These are phyloP conservation scores for Girardia tigrina DNA, from an alignment of 2,888 invertebrate genomes.

Conservation along the genomic window DNA sequence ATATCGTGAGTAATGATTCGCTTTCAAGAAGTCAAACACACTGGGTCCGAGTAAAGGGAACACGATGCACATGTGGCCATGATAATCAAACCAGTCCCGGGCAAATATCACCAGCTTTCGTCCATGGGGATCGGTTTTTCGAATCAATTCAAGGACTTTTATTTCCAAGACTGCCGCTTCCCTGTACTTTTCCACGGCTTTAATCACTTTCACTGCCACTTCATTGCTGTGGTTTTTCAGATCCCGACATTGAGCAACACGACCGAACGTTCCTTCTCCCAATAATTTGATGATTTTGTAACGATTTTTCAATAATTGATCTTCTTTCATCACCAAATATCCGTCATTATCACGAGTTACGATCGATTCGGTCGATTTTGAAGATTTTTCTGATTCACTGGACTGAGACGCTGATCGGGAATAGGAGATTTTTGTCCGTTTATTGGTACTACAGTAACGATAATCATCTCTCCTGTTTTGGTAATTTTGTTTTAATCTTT, in stretches of 20 bases:
- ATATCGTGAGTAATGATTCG: slow-evolving; percentile 94
- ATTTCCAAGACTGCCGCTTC: slow-evolving; percentile 98
- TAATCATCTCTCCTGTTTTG: slow-evolving; percentile 20
- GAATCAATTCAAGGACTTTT: slow-evolving; percentile 87
- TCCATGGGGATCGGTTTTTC: slow-evolving; percentile 67
- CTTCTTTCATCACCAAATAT: slow-evolving; percentile 33
- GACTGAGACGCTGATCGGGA: too few relatives aligned
- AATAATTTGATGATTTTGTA: slow-evolving; percentile 33
- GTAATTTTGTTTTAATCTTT: background rate
- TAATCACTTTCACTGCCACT: slow-evolving; percentile 85
- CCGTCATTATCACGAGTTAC: slow-evolving; percentile 31
- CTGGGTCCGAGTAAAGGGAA: slow-evolving; percentile 93
- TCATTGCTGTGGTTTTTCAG: slow-evolving; percentile 20
- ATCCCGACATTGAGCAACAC: slow-evolving; percentile 35
- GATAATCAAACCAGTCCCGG: slow-evolving; percentile 93
- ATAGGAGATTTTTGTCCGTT: background rate
- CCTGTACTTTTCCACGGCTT: slow-evolving; percentile 96
- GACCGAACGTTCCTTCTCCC: slow-evolving; percentile 37
- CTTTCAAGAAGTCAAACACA: slow-evolving; percentile 83
- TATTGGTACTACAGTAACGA: slow-evolving; percentile 18
- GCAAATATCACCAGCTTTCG: slow-evolving; percentile 70
- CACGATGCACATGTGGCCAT: slow-evolving; percentile 91
- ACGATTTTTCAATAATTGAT: slow-evolving; percentile 28
- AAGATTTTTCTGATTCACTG: background rate
- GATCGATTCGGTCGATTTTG: background rate